Evolutionary conservation across 2,797 vertebrate genomes (phyloP), one percentile per base, ranked within the genome.

Genomic region (Chromis chromis): DNA sequence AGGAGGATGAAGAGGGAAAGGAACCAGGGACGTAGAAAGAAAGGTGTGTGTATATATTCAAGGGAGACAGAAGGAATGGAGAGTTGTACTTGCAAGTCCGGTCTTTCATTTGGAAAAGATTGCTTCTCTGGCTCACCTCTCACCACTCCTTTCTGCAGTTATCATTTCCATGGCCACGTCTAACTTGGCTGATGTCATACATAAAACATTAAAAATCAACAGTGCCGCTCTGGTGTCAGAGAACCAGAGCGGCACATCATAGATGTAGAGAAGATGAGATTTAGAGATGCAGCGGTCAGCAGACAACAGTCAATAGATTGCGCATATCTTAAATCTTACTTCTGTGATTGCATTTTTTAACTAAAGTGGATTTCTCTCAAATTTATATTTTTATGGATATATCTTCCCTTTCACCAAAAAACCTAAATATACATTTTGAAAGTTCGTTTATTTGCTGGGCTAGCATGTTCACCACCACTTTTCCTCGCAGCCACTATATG

Each of bases 41-140:
- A 74, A 74, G 19, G 70, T 52, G 74, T 75, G 70, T 62, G 77
- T 69, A 40, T 46, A 44, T 57, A 67, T 68, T 59, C 54, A 52
- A 44, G 62, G 17, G 11, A 33, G 59, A 53, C n/a, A 36, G 66
- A 74, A 52, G 59, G 73, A 57, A 75, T 79, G 70, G 58, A 69
- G 70, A 77, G 70, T 66, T 48, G 65, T 62, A 76, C 69, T 85
- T 76, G 70, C 88, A 65, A 58, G 69, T 75, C 62, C 50, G 76
- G 61, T 89, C 81, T 72, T 79, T 85, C 62, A 69, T 79, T 84
- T 75, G 78, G 65, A 78, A 77, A 77, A 78, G 40, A 87, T 84
- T 73, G 65, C 70, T 76, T 76, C 70, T 78, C 78, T 84, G 71
- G 77, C 77, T 88, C 80, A 76, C 55, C 70, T 72, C 44, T 78